These are phyloP conservation scores for Pristionchus fissidentatus DNA, from an alignment of 2,888 invertebrate genomes.

Conservation along the genomic window DNA sequence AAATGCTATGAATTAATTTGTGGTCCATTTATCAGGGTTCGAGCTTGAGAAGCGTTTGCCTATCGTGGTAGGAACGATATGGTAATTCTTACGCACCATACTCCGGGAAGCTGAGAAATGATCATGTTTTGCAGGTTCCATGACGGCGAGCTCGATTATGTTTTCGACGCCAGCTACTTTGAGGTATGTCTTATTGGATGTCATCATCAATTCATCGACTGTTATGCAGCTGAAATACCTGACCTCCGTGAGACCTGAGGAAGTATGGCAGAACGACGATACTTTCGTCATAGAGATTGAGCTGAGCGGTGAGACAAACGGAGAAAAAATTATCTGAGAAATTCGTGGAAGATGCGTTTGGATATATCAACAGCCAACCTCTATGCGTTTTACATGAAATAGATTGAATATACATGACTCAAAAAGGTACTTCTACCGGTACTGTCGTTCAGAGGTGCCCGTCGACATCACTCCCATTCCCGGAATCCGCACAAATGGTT, in stretches of 20 bases:
- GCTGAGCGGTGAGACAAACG: neutral
- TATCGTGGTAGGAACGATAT: no score
- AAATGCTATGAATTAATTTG: no score
- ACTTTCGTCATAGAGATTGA: conserved; percentile 23
- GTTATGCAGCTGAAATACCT: conserved; percentile 28
- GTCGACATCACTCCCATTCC: conserved; percentile 26
- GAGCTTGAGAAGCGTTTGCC: no score
- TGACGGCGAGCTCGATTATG: neutral
- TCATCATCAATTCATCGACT: neutral
- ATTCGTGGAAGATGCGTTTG: no score
- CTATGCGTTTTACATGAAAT: no score
- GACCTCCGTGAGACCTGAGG: conserved; percentile 1
- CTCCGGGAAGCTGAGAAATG: neutral
- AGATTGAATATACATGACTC: neutral
- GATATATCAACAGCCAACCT: no score
- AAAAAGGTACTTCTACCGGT: neutral
- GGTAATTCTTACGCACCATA: no score
- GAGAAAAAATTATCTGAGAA: neutral
- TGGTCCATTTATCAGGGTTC: no score
- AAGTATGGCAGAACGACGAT: conserved; percentile 24
- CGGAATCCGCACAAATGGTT: neutral
- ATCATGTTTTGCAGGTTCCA: neutral
- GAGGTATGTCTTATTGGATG: conserved; percentile 9
- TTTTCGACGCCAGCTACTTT: conserved; percentile 17
- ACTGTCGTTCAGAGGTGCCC: conserved; percentile 2